phyloP scores from a whole-genome alignment of 2,888 invertebrate genomes.

The Brenthis hecate region DNA sequence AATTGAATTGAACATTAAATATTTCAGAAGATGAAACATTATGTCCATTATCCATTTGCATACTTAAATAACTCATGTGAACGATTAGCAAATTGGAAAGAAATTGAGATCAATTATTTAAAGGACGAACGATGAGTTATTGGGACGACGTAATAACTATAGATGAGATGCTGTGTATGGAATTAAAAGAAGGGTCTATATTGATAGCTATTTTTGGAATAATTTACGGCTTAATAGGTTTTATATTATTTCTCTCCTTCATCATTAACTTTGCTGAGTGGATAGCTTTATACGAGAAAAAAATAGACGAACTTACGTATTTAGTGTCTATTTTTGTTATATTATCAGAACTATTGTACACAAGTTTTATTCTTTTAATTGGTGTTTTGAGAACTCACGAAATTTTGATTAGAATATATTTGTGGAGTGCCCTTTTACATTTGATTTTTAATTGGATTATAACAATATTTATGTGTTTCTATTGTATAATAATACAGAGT shows the following conservation, averaged over 20 bases:
- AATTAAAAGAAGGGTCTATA: slow-evolving; percentile 44
- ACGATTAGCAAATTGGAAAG: too few species aligned
- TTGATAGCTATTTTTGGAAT: slow-evolving; percentile 45
- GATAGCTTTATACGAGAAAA: slow-evolving; percentile 45
- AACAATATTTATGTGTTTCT: slow-evolving; percentile 39
- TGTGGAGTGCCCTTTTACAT: slow-evolving; percentile 47
- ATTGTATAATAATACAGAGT: slow-evolving; percentile 44
- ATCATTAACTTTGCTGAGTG: slow-evolving; percentile 43
- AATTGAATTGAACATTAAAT: too few species aligned
- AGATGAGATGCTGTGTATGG: slow-evolving; percentile 47
- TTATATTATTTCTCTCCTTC: slow-evolving; percentile 46
- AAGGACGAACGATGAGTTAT: not conserved
- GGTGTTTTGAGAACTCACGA: slow-evolving; percentile 42
- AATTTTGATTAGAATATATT: slow-evolving; percentile 41
- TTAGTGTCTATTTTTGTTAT: slow-evolving; percentile 41
- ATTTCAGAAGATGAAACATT: too few species aligned
- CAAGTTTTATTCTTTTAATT: slow-evolving; percentile 45
- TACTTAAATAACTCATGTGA: too few species aligned
- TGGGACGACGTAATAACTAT: slow-evolving; percentile 37
- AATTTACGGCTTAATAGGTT: slow-evolving; percentile 46
- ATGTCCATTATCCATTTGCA: too few species aligned
- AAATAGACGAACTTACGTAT: slow-evolving; percentile 46
- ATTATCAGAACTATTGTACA: slow-evolving; percentile 42
- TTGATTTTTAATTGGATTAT: slow-evolving; percentile 45
- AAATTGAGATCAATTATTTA: too few species aligned